Base-by-base conservation (phyloP, 2,113 vertebrate species). In the Clupea harengus region DNA sequence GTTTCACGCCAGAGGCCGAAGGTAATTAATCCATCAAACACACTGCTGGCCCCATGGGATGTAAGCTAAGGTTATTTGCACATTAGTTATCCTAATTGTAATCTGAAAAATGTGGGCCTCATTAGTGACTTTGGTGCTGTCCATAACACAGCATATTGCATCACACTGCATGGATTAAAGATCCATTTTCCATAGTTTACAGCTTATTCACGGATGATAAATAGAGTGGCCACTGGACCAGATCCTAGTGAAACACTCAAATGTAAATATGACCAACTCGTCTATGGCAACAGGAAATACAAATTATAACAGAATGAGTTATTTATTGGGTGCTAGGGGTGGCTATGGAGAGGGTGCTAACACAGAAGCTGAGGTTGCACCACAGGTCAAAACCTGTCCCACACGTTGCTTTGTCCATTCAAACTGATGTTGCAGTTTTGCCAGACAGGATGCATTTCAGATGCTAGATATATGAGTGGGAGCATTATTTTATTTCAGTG, bases 31-130 rank as follows among this genome's bases (percentile, higher is more conserved):
- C 20, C 84, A 25, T 85, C 75, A 82, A 39, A 86, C 64, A 22
- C 75, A 84, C 45, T 18, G 52, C 25, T 81, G 10, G 85, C 82
- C 44, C 80, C 28, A 50, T 28, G 64, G 39, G 54, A 67, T 84
- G n/a, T 45, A 54, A 67, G 82, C 83, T 44, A 50, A 87, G 22
- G 20, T 85, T 80, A 81, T 86, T 75, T 86, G 50, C 39, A 17
- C 32, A 81, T 87, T 87, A 87, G 80, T 83, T 86, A 84, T 84
- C 57, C n/a, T 80, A 67, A 54, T 87, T 86, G 80, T 84, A 60
- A 87, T 57, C 39, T 86, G 13, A 84, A 83, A 81, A 84, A 84
- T 87, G 81, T 85, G 50, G 44, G n/a, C 46, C 47, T 89, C 54
- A 75, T 87, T 86, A 86, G 50, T 78, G 32, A 67, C 9, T 22